phyloP scores from a whole-genome alignment of 2,888 invertebrate genomes.

The Nomada goodeniana region DNA sequence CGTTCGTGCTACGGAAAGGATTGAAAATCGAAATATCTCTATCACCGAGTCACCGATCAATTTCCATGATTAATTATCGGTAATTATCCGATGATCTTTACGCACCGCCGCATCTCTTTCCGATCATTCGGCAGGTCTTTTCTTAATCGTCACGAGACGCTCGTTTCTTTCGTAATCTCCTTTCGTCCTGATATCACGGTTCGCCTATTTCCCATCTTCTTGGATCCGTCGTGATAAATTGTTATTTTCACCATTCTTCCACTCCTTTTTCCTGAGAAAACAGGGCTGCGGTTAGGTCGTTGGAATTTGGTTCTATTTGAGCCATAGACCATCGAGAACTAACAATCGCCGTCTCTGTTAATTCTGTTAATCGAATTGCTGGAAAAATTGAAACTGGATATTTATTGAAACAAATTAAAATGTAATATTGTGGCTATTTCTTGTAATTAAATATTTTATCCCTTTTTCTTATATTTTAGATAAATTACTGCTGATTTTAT shows the following conservation, averaged over 20 bases:
- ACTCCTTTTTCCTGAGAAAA: not conserved
- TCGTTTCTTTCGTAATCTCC: not conserved
- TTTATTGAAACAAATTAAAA: too few relatives aligned
- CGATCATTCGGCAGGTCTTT: not conserved
- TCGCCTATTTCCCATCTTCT: not conserved
- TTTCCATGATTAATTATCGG: slow-evolving; percentile 25
- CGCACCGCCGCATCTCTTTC: not conserved
- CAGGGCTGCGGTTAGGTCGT: too few relatives aligned
- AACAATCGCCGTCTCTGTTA: too few relatives aligned
- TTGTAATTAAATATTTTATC: too few relatives aligned
- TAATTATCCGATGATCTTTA: slow-evolving; percentile 4
- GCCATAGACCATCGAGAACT: too few relatives aligned
- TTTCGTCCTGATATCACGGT: not conserved
- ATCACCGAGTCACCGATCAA: not conserved
- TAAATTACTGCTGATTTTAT: too few relatives aligned
- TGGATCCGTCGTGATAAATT: not conserved
- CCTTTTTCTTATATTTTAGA: too few relatives aligned
- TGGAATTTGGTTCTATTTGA: too few relatives aligned
- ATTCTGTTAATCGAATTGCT: too few relatives aligned
- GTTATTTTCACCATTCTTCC: not conserved
- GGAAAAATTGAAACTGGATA: too few relatives aligned
- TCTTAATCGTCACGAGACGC: not conserved
- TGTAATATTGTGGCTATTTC: too few relatives aligned
- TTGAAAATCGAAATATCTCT: slow-evolving; percentile 44
- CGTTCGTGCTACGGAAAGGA: slow-evolving; percentile 21